A percentile compares a stretch with the other conserved stretches of the same genome.
Evolutionary conservation across 2,113 vertebrate genomes (phyloP).

Genomic region (Candoia aspera): DNA sequence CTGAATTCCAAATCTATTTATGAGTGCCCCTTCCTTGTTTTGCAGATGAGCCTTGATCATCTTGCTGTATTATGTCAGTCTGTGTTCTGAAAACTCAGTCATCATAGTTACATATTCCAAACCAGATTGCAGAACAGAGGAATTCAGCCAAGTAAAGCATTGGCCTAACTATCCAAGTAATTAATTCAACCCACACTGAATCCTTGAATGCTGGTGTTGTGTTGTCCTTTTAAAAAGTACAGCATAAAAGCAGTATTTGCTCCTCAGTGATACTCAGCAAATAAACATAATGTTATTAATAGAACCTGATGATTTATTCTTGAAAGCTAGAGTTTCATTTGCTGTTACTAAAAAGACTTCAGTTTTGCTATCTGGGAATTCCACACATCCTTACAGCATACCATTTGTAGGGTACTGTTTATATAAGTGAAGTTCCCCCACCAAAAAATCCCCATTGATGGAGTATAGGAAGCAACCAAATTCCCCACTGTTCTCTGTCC

Average conservation of each 20-base stretch:
- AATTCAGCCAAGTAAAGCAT: conserved; percentile 55
- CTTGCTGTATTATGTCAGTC: conserved; percentile 74
- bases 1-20: conserved; percentile 68
- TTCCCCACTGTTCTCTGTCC: background rate
- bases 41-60: conserved; percentile 73
- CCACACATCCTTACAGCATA: background rate
- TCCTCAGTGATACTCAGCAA: background rate
- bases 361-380: background rate
- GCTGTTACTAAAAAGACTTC: background rate
- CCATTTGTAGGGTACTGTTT: background rate
- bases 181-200: conserved; percentile 32
- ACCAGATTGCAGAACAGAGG: conserved; percentile 56
- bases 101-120: conserved; percentile 65
- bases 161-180: conserved; percentile 49
- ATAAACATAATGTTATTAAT: background rate
- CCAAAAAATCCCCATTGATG: background rate
- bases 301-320: background rate
- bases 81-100: conserved; percentile 63
- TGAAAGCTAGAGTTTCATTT: background rate
- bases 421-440: background rate
- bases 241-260: background rate
- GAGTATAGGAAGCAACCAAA: background rate
- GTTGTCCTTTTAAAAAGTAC: background rate
- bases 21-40: conserved; percentile 70
- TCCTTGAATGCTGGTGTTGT: background rate